Evolutionary conservation across 1,140 invertebrate species (phyloP), one percentile per base, ranked within the genome.

Genomic region (Penaeus indicus): DNA sequence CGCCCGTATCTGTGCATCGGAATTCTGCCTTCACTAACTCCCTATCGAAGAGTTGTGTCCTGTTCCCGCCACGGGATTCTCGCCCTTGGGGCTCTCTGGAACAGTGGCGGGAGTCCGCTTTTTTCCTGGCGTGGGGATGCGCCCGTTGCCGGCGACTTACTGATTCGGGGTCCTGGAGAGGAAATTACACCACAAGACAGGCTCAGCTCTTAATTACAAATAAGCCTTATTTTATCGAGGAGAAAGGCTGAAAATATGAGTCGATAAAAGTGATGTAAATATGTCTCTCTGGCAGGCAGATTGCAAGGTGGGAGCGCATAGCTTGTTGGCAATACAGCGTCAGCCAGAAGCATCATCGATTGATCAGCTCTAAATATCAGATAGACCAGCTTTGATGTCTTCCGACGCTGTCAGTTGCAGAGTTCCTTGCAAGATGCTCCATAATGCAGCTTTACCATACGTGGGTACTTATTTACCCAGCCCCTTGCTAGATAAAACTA

Each of bases 281-380:
- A 67, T 60, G 78, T 80, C 85, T 13, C 25, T 82, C 38, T 69
- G 85, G 79, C 18, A 64, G 47, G 32, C 38, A 75, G 80, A 63
- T 63, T 32, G 85, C 25, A 38, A 62, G 77, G 79, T 47, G 63
- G 32, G 54, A 81, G 85, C 47, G 69, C 61, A 78, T 60, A 60
- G 87, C 81, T 88, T 84, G 81, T 78, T 84, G 67, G 87, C 81
- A 84, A 82, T 88, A 88, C 81, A 61, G 87, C 69, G 64, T 72
- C 64, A 25, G 81, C 81, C 69, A 54, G 81, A 77, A 75, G 63
- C 87, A 86, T 88, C 87, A 82, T 88, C 87, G 87, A 88, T 79
- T 84, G 87, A 88, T 88, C 87, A 84, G 87, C 87, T 82, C 78
- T 88, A 88, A 88, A 82, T 64, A 88, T 88, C 87, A 84, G 87